phyloP scores from a whole-genome alignment of 2,797 vertebrate species.

The Pseudotriccus pelzelni region DNA sequence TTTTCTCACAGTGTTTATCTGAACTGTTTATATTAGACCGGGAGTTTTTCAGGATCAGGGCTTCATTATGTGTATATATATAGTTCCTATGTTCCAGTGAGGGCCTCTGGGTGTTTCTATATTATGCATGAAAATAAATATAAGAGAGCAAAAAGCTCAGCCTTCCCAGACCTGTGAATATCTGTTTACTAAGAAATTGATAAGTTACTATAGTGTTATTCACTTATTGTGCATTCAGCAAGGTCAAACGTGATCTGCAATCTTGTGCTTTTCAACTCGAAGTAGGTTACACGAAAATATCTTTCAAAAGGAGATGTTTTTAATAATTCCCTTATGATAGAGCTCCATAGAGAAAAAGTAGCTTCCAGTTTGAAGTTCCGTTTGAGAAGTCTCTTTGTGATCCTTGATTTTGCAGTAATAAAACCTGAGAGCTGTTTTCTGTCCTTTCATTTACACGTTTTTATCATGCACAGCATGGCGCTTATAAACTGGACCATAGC shows the following conservation, averaged over 20 bases:
- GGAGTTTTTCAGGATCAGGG: neutral
- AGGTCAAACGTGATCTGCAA: neutral
- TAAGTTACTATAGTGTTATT: neutral
- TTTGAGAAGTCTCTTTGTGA: slow-evolving; percentile 26
- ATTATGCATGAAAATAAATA: neutral
- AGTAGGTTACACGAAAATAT: neutral
- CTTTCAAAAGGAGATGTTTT: neutral
- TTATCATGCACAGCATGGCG: neutral
- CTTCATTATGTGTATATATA: neutral
- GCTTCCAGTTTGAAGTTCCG: slow-evolving; percentile 6
- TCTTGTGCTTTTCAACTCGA: neutral
- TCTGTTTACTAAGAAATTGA: neutral
- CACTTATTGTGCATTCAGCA: neutral
- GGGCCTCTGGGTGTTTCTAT: neutral
- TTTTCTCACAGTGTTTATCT: neutral
- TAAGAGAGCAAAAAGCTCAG: neutral
- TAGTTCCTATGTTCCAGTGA: neutral
- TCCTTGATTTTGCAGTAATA: slow-evolving; percentile 32
- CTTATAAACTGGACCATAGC: slow-evolving; percentile 26
- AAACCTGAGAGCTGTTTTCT: slow-evolving; percentile 29
- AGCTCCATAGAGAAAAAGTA: neutral
- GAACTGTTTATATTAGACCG: neutral
- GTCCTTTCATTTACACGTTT: slow-evolving; percentile 42
- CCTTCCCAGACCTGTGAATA: neutral
- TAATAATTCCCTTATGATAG: neutral